Base-by-base conservation (phyloP, 2,888 invertebrate species). In the Anoplius nigerrimus region DNA sequence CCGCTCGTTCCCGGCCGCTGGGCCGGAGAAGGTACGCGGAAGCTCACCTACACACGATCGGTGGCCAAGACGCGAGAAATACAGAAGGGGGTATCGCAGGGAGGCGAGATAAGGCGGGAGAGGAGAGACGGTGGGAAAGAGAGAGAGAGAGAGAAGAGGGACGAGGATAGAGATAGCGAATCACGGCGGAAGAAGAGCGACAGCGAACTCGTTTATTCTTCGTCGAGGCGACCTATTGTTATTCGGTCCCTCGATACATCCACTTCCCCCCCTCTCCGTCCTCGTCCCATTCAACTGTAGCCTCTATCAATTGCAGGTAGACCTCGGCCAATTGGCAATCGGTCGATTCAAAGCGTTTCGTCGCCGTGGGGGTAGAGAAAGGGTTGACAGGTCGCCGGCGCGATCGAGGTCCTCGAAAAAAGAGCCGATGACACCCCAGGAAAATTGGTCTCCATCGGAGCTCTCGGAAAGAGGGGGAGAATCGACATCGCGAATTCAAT, bases 281-380 rank as follows among this genome's bases (percentile, higher is more conserved):
- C 43, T 65, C 69, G 52, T 70, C 62, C 71, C 73, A 76, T 79
- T 81, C 71, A 63, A 69, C 71, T 69, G 80, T 71, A 72, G 63
- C 72, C 70, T 77, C 75, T 80, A 80, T 79, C 80, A 80, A 80
- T 78, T 75, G 72, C 69, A 75, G 75, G 74, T 76, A 72, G 72
- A 75, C 64, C 60, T 68, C 69, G 68, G 59, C 72, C 79, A 73
- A 75, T 80, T 79, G 78, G 56, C 78, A 71, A 75, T 66, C 69
- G 71, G 51, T 72, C 61, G 66, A 65, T 34, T 55, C 64, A 46
- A 57, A 58, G 69, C 62, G 70, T 58, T 54, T 54, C 56, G 43
- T 64, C 66, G 62, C 46, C 27, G 22, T 18, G 55, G 42, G 48
- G 57, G 51, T 57, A 55, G 67, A 34, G 46, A 69, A 55, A 55